phyloP scores from a whole-genome alignment of 2,797 vertebrate species.

The Ceyx erithaca region DNA sequence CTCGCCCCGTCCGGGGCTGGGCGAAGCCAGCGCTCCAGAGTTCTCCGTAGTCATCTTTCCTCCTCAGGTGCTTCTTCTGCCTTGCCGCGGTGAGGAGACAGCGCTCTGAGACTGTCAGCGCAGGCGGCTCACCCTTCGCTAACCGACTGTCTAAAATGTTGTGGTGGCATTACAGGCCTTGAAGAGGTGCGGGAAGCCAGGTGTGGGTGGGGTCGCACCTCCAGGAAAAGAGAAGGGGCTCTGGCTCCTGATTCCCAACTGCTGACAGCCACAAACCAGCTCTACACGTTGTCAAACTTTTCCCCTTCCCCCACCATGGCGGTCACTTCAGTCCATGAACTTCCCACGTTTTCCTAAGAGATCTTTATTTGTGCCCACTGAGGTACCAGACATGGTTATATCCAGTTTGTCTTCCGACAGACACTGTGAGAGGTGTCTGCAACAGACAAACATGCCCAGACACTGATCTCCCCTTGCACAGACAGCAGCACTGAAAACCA shows the following conservation, averaged over 20 bases:
- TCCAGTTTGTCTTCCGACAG: not conserved
- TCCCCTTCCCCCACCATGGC: rapidly evolving
- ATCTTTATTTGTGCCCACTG: not conserved
- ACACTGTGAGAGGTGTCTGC: rapidly evolving
- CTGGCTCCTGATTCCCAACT: not conserved
- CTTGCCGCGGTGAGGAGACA: rapidly evolving
- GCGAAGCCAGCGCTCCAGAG: too few species aligned
- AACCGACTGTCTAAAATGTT: not conserved
- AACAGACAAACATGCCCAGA: not conserved
- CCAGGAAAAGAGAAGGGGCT: not conserved
- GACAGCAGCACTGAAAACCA: not conserved
- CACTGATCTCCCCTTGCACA: not conserved
- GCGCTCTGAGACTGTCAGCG: rapidly evolving
- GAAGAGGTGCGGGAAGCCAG: not conserved
- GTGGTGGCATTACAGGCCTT: not conserved
- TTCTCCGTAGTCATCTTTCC: not conserved
- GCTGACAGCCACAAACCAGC: not conserved
- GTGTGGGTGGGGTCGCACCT: not conserved
- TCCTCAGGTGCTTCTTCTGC: too few species aligned
- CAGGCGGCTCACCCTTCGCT: rapidly evolving
- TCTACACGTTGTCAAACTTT: rapidly evolving
- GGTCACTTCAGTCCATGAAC: too few species aligned
- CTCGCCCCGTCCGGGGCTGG: too few species aligned
- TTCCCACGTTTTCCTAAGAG: not conserved
- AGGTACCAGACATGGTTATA: not conserved